A percentile compares a stretch with the other conserved stretches of the same genome.
Conservation (phyloP, 2,888 invertebrate genomes). For the Caenorhabditis doughertyi region DNA sequence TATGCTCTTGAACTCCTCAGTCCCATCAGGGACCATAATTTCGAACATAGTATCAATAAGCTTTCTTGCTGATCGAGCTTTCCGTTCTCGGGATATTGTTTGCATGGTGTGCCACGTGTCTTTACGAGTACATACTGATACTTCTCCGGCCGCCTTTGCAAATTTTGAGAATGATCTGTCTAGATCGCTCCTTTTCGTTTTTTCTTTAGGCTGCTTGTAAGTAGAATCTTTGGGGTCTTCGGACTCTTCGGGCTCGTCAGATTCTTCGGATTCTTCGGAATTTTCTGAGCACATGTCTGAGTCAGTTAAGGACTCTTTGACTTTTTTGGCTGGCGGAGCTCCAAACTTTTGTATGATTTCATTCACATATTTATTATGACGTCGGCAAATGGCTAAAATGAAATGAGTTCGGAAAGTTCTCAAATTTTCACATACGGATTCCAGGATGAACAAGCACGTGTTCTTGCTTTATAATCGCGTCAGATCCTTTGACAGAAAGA, state of each 20-base stretch:
- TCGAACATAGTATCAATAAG: background rate
- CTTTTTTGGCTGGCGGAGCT: too few species aligned
- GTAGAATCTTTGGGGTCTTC: too few species aligned
- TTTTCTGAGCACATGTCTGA: too few species aligned
- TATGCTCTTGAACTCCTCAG: background rate
- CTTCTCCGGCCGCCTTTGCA: background rate
- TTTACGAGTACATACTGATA: background rate
- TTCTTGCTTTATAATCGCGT: background rate
- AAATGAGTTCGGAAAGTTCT: background rate
- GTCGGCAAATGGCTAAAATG: background rate
- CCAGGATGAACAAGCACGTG: constrained; percentile 2
- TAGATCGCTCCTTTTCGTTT: too few species aligned
- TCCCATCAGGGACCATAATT: background rate
- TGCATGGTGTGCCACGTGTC: background rate
- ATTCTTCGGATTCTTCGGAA: too few species aligned
- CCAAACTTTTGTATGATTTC: too few species aligned
- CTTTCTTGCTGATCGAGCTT: background rate
- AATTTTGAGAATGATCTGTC: background rate
- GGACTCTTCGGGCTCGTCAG: too few species aligned
- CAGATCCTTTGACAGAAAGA: background rate
- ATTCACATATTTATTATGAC: background rate
- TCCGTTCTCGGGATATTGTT: background rate
- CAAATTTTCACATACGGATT: background rate
- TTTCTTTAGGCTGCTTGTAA: too few species aligned
- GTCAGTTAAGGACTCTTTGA: too few species aligned